Evolutionary conservation across 2,888 invertebrate genomes (phyloP).

Genomic region (Spatulosminthurus flaviceps): DNA sequence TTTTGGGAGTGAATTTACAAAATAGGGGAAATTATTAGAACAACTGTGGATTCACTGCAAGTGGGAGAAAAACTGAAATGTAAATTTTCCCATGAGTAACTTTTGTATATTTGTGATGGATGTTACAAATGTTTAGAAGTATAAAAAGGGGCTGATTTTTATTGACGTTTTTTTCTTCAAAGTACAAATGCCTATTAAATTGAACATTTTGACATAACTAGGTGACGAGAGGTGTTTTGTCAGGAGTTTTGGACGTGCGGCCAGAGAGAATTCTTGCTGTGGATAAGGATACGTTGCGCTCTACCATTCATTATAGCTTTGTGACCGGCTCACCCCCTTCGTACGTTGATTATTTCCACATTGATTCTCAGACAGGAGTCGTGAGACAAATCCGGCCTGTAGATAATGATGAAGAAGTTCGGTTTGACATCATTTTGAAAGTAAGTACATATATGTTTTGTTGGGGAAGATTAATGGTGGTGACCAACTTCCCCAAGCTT

Average conservation of each 20-base stretch:
- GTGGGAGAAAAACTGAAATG: too few species aligned
- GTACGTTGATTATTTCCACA: conserved; percentile 83
- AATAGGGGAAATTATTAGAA: too few species aligned
- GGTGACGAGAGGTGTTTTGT: conserved; percentile 83
- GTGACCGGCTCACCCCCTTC: conserved; percentile 81
- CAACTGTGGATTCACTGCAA: too few species aligned
- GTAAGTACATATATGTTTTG: conserved; percentile 68
- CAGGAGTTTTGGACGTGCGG: conserved; percentile 82
- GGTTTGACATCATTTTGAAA: conserved; percentile 84
- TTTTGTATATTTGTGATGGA: too few species aligned
- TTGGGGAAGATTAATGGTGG: too few species aligned
- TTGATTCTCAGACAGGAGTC: conserved; percentile 81
- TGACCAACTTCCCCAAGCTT: too few species aligned
- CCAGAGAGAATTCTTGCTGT: conserved; percentile 91
- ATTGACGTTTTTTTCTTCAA: not conserved
- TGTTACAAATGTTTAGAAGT: too few species aligned
- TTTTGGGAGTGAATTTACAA: too few species aligned
- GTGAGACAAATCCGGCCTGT: conserved; percentile 83
- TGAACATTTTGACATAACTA: conserved; percentile 64
- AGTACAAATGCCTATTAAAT: not conserved
- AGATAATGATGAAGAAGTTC: conserved; percentile 77
- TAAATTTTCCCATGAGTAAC: too few species aligned
- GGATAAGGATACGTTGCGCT: conserved; percentile 87
- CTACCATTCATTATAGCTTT: conserved; percentile 83
- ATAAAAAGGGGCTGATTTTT: too few species aligned